phyloP scores from a whole-genome alignment of 2,888 invertebrate genomes.

The Dendrolimus pini region DNA sequence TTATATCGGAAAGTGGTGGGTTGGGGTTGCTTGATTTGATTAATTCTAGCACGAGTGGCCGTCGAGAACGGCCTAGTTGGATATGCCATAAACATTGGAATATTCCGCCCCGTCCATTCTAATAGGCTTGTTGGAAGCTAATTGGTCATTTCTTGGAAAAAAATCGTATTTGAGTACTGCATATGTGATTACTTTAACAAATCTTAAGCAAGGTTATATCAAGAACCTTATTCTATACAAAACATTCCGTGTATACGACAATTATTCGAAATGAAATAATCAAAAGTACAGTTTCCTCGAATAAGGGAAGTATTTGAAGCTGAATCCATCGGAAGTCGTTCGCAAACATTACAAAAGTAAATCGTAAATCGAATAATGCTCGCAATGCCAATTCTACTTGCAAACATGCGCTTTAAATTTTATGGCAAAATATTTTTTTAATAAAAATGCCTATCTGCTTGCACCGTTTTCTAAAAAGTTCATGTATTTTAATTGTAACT shows the following conservation, averaged over 20 bases:
- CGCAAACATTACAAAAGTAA: conserved; percentile 44
- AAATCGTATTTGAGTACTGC: conserved; percentile 15
- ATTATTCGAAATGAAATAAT: conserved; percentile 41
- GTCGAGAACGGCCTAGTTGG: conserved; percentile 50
- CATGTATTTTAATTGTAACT: too few relatives aligned
- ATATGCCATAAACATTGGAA: conserved; percentile 64
- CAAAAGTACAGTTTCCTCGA: conserved; percentile 46
- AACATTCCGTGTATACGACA: conserved; percentile 8
- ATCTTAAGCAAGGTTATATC: too few relatives aligned
- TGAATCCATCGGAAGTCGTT: conserved; percentile 51
- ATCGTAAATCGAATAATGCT: conserved; percentile 39
- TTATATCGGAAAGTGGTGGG: conserved; percentile 76
- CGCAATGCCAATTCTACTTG: conserved; percentile 37
- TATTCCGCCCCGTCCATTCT: conserved; percentile 52
- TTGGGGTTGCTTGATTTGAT: conserved; percentile 76
- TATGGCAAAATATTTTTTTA: too few relatives aligned
- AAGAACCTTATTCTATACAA: too few relatives aligned
- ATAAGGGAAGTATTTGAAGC: conserved; percentile 45
- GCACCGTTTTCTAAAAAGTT: too few relatives aligned
- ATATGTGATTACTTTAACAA: too few relatives aligned
- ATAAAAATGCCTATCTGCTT: too few relatives aligned
- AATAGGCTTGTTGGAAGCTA: conserved; percentile 36
- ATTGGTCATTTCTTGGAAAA: conserved; percentile 41
- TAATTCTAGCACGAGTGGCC: conserved; percentile 69
- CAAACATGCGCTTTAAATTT: too few relatives aligned